These are phyloP conservation scores for Remorina albescens DNA, from an alignment of 2,797 vertebrate genomes.

Conservation along the genomic window DNA sequence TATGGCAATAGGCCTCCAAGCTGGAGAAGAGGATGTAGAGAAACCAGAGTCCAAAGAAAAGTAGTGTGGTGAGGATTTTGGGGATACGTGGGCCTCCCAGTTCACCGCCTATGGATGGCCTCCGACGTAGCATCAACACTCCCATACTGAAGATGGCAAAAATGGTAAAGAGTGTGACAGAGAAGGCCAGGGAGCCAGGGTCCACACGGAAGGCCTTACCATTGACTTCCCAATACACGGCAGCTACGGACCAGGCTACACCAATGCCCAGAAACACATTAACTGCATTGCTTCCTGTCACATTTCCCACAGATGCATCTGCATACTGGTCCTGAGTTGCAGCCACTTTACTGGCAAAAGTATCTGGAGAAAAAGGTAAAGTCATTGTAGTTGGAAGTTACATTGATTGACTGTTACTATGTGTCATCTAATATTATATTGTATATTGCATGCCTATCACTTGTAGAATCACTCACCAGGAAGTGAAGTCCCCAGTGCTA, in stretches of 20 bases:
- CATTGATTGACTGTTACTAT: not conserved
- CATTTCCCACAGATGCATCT: constrained; percentile 94
- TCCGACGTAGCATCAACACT: constrained; percentile 89
- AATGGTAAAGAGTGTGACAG: constrained; percentile 96
- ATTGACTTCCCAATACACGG: constrained; percentile 91
- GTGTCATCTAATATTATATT: not conserved
- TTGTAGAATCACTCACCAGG: constrained; percentile 83
- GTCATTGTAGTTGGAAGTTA: not conserved
- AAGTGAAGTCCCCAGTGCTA: constrained; percentile 93
- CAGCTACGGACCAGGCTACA: constrained; percentile 93
- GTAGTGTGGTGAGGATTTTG: constrained; percentile 86
- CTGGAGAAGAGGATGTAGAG: constrained; percentile 94
- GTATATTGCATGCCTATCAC: not conserved
- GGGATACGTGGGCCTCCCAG: constrained; percentile 87
- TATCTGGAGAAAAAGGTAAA: constrained; percentile 81
- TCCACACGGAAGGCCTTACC: constrained; percentile 90
- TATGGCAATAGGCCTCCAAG: constrained; percentile 96
- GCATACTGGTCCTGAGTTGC: constrained; percentile 94
- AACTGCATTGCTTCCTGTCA: constrained; percentile 95
- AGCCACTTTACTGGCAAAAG: constrained; percentile 95
- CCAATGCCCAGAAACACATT: constrained; percentile 97
- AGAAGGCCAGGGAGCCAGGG: constrained; percentile 93
- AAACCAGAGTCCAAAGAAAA: constrained; percentile 93
- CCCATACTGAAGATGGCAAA: constrained; percentile 91
- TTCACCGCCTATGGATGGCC: constrained; percentile 92